A percentile compares a stretch with the other conserved stretches of the same genome.
These are phyloP conservation scores for Lithodes maja DNA, from an alignment of 2,888 invertebrate genomes.

Conservation along the genomic window DNA sequence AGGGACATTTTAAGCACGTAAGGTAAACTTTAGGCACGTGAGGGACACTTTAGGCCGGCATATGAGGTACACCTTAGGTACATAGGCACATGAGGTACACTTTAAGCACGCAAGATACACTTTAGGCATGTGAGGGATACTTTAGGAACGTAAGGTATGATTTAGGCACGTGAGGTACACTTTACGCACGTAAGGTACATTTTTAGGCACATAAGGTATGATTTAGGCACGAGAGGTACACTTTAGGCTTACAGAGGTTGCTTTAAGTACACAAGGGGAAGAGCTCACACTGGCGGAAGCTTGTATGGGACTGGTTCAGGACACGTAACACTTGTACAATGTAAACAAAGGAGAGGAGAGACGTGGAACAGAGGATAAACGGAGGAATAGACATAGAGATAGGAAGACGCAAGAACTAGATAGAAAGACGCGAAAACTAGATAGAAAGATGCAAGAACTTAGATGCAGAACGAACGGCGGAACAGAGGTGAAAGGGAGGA, in stretches of 20 bases:
- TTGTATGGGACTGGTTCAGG: neutral
- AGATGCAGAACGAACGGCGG: neutral
- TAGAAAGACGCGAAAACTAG: too few relatives aligned
- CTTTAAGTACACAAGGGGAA: neutral
- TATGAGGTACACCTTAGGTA: neutral
- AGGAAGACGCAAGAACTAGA: neutral
- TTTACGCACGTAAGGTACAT: neutral
- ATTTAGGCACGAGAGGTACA: neutral
- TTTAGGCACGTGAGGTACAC: neutral
- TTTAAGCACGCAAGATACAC: neutral
- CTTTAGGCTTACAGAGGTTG: neutral
- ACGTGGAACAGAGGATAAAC: neutral
- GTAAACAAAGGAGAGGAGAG: neutral
- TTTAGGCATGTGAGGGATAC: neutral
- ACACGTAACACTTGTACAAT: neutral
- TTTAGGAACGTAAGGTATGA: neutral
- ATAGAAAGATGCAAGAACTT: neutral
- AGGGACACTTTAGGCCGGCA: neutral
- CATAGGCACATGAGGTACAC: neutral
- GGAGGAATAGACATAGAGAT: neutral
- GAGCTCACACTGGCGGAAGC: neutral
- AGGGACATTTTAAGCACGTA: too few relatives aligned
- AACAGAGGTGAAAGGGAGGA: neutral
- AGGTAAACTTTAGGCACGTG: neutral
- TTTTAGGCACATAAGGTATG: neutral